These are phyloP conservation scores for Fundulus diaphanus DNA, from an alignment of 2,797 vertebrate genomes.

Conservation along the genomic window DNA sequence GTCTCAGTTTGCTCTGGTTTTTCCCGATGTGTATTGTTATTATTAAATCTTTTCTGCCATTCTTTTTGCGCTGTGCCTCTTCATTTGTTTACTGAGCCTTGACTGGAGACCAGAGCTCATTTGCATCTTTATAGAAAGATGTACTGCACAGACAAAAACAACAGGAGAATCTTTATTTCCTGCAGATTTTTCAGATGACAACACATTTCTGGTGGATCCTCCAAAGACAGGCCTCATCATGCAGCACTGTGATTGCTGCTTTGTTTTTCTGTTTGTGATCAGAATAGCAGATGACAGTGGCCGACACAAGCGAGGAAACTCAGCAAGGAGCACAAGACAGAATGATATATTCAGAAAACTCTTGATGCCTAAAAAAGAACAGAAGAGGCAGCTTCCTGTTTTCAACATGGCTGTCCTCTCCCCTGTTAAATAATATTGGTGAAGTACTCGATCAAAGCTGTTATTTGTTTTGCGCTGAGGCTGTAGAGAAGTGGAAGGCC, in stretches of 20 bases:
- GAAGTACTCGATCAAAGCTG: constrained; percentile 40
- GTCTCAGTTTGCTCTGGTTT: constrained; percentile 55
- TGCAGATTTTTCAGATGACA: constrained; percentile 61
- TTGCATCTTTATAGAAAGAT: constrained; percentile 81
- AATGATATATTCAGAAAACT: constrained; percentile 67
- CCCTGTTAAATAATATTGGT: constrained; percentile 53
- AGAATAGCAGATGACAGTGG: constrained; percentile 73
- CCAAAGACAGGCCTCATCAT: constrained; percentile 72
- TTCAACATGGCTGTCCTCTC: constrained; percentile 52
- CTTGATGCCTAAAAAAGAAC: constrained; percentile 45
- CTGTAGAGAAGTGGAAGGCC: constrained; percentile 19
- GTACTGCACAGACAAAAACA: constrained; percentile 72
- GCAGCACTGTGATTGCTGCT: constrained; percentile 70
- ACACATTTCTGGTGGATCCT: constrained; percentile 70
- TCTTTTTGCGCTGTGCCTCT: constrained; percentile 31
- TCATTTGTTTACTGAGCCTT: constrained; percentile 65
- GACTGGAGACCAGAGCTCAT: constrained; percentile 67
- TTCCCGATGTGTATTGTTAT: constrained; percentile 40
- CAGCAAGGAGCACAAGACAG: constrained; percentile 48
- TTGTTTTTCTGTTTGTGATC: constrained; percentile 77
- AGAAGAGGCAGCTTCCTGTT: constrained; percentile 57
- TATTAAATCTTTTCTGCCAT: constrained; percentile 47
- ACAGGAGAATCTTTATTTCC: constrained; percentile 69
- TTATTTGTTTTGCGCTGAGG: constrained; percentile 43
- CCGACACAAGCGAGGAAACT: constrained; percentile 48